A percentile compares a stretch with the other conserved stretches of the same genome.
These are phyloP conservation scores for Hirtodrosophila duncani DNA, from an alignment of 2,888 invertebrate species.

Conservation along the genomic window DNA sequence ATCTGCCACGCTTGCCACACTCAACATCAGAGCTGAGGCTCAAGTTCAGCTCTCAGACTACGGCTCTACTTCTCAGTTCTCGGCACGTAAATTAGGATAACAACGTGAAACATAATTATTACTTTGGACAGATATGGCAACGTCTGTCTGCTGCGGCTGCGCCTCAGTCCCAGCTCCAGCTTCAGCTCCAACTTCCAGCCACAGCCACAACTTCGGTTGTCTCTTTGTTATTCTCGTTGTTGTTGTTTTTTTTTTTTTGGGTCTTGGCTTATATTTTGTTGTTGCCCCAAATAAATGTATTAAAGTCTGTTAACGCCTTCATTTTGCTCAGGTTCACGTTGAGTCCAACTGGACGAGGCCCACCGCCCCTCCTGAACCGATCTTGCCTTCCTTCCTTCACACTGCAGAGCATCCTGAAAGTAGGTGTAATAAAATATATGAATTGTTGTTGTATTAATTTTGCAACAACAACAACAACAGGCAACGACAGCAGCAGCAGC, in stretches of 20 bases:
- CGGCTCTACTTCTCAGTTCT: slow-evolving; percentile 43
- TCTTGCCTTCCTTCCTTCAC: neutral
- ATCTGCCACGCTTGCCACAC: neutral
- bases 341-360: too few relatives aligned
- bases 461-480: slow-evolving; percentile 10
- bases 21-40: slow-evolving; percentile 12
- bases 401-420: slow-evolving; percentile 39
- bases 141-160: slow-evolving; percentile 29
- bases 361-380: slow-evolving; percentile 2
- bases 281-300: slow-evolving; percentile 75
- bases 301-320: slow-evolving; percentile 74
- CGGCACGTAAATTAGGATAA: slow-evolving; percentile 76
- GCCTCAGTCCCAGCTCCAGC: slow-evolving; percentile 1
- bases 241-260: neutral
- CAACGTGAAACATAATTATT: slow-evolving; percentile 76
- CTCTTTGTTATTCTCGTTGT: slow-evolving; percentile 1
- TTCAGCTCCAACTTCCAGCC: neutral
- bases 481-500: slow-evolving; percentile 15
- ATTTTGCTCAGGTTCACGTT: too few relatives aligned
- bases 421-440: slow-evolving; percentile 69
- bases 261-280: slow-evolving; percentile 36
- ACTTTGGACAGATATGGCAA: slow-evolving; percentile 70
- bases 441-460: slow-evolving; percentile 65
- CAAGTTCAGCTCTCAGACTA: slow-evolving; percentile 8
- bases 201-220: neutral